Base-by-base conservation (phyloP, 1,140 invertebrate genomes). In the Contarinia nasturtii region DNA sequence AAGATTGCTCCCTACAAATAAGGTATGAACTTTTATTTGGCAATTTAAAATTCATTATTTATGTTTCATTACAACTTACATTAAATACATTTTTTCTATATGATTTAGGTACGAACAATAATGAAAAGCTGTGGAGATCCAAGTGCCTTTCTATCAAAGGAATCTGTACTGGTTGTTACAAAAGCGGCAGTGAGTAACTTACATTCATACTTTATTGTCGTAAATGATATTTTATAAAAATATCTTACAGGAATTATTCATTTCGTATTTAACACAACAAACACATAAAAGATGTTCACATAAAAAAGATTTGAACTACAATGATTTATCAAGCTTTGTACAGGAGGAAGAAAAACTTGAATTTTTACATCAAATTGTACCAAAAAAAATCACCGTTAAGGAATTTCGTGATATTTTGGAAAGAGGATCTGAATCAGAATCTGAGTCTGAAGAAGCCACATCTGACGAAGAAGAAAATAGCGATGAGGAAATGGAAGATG, bases 341-440 rank as follows among this genome's bases (percentile, higher is more conserved):
- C 58, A 60, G 47, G 57, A 59, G 34, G 50, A 52, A 34, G 53
- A 54, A 20, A 55, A 55, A 48, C 53, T 62, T 1, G 60, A 60
- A 38, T 62, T 62, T 12, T 46, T 62, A 15, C 46, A 61, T 1
- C 60, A 62, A 53, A 62, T 62, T 21, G 53, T 62, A n/a, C 60
- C 60, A 12, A 52, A 60, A 18, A 62, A 62, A 46, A 62, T 62
- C 37, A 56, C 55, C 4, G 59, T 62, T 8, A 53, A 57, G 21
- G 57, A 61, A 44, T 62, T 27, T 27, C 27, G 27, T 3, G 27
- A 27, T 5, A 27, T 27, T 27, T 27, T 27, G 10, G 27, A 27
- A 27, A 3, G 27, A 3, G 27, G 27, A 10, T 27, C 27, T 10
- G 27, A 27, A 27, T 27, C 27, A 3, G 27, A 27, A 27, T 27